Base-by-base conservation (phyloP, 2,797 vertebrate species). In the Antennarius maculatus region DNA sequence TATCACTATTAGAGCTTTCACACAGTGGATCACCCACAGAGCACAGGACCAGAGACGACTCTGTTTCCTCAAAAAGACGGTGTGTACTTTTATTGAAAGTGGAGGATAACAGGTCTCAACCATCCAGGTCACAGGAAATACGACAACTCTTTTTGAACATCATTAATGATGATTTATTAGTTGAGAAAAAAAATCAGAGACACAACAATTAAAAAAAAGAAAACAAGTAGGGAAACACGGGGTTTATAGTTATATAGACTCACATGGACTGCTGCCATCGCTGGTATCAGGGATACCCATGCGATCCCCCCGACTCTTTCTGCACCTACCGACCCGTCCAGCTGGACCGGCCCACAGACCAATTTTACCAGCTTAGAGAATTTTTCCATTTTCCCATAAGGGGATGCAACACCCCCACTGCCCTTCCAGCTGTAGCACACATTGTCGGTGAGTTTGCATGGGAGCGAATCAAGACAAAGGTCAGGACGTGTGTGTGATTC, bases 341-440 rank as follows among this genome's bases (percentile, higher is more conserved):
- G 67, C 66, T 80, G 78, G 67, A 42, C 34, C 28, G 23, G 23
- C 7, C 66, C 34, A 47, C 27, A 8, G 43, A 50, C 50, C 55
- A 71, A 17, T 61, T 62, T 46, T 75, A 54, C 69, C 63, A 75
- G 69, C 54, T 58, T 72, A 61, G 61, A 80, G 73, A 54, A 65
- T 3, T 49, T 41, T 79, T 53, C 27, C 10, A 49, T 42, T 82
- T 87, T 91, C 86, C 82, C 91, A 92, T 73, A 67, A 31, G 41
- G 12, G 59, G 67, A 78, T 59, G 43, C 41, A 83, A 60, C 56
- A 27, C 66, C 75, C 50, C 61, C 67, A 23, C 23, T 68, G 58
- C 43, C 42, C 71, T 65, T 61, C 76, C 89, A 91, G 79, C 86
- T 87, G 86, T 55, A 52, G 23, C 28, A 27, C 50, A 75, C 73